A percentile compares a stretch with the other conserved stretches of the same genome.
Conservation (phyloP, 2,113 vertebrate genomes). For the zebrafish (Danio rerio) region DNA sequence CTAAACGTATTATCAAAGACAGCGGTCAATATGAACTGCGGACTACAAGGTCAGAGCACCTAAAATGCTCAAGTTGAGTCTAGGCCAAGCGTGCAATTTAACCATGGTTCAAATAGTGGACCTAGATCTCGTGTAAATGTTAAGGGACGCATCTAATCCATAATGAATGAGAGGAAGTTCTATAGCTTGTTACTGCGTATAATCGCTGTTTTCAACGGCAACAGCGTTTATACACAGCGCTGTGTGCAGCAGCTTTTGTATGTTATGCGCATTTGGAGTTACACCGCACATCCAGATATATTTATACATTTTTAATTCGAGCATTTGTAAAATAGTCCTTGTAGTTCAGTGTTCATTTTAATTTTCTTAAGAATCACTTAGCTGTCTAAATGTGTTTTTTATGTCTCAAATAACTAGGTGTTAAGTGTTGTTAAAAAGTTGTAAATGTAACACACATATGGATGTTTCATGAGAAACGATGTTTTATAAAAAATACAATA, state of each 20-base stretch:
- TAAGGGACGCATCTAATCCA: constrained; percentile 20
- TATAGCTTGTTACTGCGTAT: background rate
- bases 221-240: background rate
- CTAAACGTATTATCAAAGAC: background rate
- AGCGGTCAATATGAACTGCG: constrained; percentile 1
- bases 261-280: background rate
- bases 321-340: background rate
- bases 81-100: constrained; percentile 24
- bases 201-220: background rate
- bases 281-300: background rate
- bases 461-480: background rate
- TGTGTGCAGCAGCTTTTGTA: constrained; percentile 3
- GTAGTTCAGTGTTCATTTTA: background rate
- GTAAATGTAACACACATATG: background rate
- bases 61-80: constrained; percentile 8
- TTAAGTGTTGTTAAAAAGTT: background rate
- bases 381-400: background rate
- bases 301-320: background rate
- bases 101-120: constrained; percentile 6
- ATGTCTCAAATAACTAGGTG: background rate
- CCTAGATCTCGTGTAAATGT: background rate
- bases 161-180: constrained; percentile 17
- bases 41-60: background rate
- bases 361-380: background rate
- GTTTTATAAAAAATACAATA: background rate